phyloP scores from a whole-genome alignment of 1,140 invertebrate species.

The Euborellia annulipes region DNA sequence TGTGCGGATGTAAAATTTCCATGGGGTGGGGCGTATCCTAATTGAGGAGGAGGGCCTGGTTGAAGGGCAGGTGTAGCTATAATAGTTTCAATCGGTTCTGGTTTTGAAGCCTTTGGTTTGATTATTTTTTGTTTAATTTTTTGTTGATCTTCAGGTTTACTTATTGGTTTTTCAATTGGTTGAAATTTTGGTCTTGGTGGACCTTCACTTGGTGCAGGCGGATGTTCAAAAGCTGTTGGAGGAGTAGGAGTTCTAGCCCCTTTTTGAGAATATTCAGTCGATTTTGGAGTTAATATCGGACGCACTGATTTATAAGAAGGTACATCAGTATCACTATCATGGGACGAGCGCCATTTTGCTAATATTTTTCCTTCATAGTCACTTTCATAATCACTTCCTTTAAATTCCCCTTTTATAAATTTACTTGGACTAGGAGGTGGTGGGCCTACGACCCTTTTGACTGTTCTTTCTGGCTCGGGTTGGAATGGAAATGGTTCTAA shows the following conservation, averaged over 20 bases:
- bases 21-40: conserved; percentile 34
- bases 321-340: conserved; percentile 34
- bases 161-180: conserved; percentile 33
- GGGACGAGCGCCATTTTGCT: conserved; percentile 37
- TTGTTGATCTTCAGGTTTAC: conserved; percentile 19
- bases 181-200: conserved; percentile 37
- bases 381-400: conserved; percentile 55
- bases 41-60: conserved; percentile 39
- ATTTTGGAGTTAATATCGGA: conserved; percentile 29
- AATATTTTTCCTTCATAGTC: conserved; percentile 49
- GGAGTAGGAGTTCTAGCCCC: conserved; percentile 28
- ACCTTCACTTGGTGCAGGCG: conserved; percentile 26
- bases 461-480: conserved; percentile 22
- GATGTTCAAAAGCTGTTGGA: conserved; percentile 37
- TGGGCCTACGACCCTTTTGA: conserved; percentile 15
- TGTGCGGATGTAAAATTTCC: conserved; percentile 37
- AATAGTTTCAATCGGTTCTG: conserved; percentile 20
- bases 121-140: conserved; percentile 21
- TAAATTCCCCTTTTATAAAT: conserved; percentile 51
- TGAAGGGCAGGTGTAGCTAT: conserved; percentile 29
- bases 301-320: conserved; percentile 38
- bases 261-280: not conserved
- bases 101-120: conserved; percentile 30
- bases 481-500: conserved; percentile 33
- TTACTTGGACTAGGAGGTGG: conserved; percentile 40